A percentile compares a stretch with the other conserved stretches of the same genome.
phyloP scores from a whole-genome alignment of 2,888 invertebrate genomes.

The Ametastegia equiseti region DNA sequence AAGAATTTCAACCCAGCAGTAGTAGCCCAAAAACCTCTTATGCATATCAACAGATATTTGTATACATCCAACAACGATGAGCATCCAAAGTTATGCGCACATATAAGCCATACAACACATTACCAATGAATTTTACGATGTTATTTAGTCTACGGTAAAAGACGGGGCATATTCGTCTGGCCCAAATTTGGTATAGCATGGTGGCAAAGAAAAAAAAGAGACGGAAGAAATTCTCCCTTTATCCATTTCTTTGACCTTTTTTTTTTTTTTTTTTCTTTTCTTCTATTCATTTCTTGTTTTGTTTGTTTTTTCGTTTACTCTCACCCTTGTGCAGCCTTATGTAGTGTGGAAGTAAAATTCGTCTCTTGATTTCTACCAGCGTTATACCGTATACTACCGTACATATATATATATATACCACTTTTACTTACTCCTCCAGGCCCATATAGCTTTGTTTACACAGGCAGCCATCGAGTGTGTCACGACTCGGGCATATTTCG shows the following conservation, averaged over 20 bases:
- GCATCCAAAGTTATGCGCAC: background rate
- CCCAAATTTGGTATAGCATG: background rate
- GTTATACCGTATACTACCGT: no score
- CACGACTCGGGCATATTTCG: conserved; percentile 37
- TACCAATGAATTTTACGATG: conserved; percentile 33
- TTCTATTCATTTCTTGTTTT: background rate
- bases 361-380: no score
- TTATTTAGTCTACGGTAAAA: conserved; percentile 33
- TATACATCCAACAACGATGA: background rate
- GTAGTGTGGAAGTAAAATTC: no score
- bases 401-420: background rate
- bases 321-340: no score
- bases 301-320: background rate
- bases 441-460: conserved; percentile 33
- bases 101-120: background rate
- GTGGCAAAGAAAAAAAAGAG: background rate
- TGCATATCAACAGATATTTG: no score
- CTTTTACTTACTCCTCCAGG: conserved; percentile 10
- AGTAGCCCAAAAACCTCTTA: no score
- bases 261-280: background rate
- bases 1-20: background rate
- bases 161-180: background rate
- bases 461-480: conserved; percentile 42
- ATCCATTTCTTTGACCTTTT: background rate
- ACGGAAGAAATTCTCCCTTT: conserved; percentile 15